A percentile compares a stretch with the other conserved stretches of the same genome.
phyloP scores from a whole-genome alignment of 1,140 invertebrate species.

The Drosophila takahashii region DNA sequence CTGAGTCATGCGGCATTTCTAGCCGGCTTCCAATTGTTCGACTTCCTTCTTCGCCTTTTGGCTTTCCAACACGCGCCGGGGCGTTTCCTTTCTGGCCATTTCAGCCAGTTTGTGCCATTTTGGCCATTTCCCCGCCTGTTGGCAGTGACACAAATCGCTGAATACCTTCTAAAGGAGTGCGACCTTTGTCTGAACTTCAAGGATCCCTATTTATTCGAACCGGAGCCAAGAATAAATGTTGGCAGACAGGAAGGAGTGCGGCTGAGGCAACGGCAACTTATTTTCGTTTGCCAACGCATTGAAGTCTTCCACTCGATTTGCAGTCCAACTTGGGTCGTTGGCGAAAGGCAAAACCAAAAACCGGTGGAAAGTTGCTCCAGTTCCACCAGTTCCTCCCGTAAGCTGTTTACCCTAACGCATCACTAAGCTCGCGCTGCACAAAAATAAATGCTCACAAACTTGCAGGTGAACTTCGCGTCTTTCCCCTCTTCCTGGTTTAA shows the following conservation, averaged over 20 bases:
- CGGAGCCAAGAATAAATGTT: slow-evolving; percentile 65
- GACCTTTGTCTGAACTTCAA: slow-evolving; percentile 74
- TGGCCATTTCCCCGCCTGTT: slow-evolving; percentile 20
- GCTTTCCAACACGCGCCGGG: slow-evolving; percentile 27
- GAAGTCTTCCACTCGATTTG: slow-evolving; percentile 80
- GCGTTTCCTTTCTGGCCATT: slow-evolving; percentile 18
- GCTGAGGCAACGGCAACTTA: slow-evolving; percentile 50
- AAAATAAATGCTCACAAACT: slow-evolving; percentile 69
- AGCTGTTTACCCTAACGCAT: slow-evolving; percentile 67
- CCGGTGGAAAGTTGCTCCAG: slow-evolving; percentile 7
- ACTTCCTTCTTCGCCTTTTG: slow-evolving; percentile 25
- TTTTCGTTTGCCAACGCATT: slow-evolving; percentile 71
- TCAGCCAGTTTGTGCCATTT: neutral
- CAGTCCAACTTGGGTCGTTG: slow-evolving; percentile 48
- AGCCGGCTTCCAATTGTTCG: slow-evolving; percentile 39
- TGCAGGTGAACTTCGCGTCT: slow-evolving; percentile 62
- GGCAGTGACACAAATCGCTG: slow-evolving; percentile 49
- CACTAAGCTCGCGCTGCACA: slow-evolving; percentile 66
- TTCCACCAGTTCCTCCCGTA: slow-evolving; percentile 1
- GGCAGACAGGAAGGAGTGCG: slow-evolving; percentile 25
- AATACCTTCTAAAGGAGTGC: slow-evolving; percentile 46
- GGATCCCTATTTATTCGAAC: slow-evolving; percentile 63
- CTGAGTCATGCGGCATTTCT: slow-evolving; percentile 21
- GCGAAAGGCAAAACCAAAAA: slow-evolving; percentile 41
- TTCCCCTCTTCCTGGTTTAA: slow-evolving; percentile 37